Evolutionary conservation across 2,113 vertebrate species (phyloP).

Genomic region (Sturnus vulgaris): DNA sequence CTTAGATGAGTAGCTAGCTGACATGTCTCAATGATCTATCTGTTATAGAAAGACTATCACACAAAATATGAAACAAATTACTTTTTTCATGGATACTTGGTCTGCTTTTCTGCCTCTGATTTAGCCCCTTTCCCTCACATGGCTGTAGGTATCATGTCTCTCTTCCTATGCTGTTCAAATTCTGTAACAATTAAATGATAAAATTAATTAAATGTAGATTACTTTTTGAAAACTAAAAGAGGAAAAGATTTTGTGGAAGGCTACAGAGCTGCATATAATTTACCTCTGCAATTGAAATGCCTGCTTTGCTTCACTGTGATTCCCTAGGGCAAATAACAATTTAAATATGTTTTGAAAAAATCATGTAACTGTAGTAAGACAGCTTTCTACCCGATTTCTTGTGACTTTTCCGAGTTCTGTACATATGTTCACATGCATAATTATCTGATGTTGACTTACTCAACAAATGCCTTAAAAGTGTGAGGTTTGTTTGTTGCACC

Average conservation of each 20-base stretch:
- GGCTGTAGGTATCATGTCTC: not conserved
- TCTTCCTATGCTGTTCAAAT: slow-evolving; percentile 5
- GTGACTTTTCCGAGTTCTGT: not conserved
- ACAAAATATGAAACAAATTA: not conserved
- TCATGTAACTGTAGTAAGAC: not conserved
- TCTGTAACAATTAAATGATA: slow-evolving; percentile 48
- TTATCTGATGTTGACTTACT: not conserved
- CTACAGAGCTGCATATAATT: not conserved
- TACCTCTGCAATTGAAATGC: not conserved
- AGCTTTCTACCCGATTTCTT: not conserved
- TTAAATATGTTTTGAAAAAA: slow-evolving; percentile 30
- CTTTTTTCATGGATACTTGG: not conserved
- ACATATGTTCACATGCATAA: not conserved
- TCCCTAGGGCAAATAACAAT: slow-evolving; percentile 41
- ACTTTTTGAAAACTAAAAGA: slow-evolving; percentile 19
- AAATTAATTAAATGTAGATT: slow-evolving; percentile 64
- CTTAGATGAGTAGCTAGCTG: not conserved
- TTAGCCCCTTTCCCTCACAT: not conserved
- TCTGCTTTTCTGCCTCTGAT: not conserved
- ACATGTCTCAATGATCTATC: not conserved
- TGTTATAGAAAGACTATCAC: not conserved
- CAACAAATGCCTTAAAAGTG: not conserved
- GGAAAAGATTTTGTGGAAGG: not conserved
- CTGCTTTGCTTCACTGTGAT: not conserved
- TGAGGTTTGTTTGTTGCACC: not conserved